phyloP scores from a whole-genome alignment of 2,888 invertebrate genomes.

The Punctoribates punctum region DNA sequence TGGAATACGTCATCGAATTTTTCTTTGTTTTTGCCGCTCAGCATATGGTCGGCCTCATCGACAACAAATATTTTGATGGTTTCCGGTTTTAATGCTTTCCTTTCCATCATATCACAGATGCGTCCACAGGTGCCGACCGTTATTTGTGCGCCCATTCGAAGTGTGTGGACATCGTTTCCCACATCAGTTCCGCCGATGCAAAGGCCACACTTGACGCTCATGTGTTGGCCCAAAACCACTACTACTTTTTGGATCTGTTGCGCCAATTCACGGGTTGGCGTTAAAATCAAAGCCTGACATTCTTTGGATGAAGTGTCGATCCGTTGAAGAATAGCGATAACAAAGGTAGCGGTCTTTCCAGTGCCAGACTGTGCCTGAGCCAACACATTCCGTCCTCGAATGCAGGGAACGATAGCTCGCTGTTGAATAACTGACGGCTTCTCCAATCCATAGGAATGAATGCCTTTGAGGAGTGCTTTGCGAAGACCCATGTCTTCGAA shows the following conservation, averaged over 20 bases:
- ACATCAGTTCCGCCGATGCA: constrained; percentile 99
- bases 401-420: constrained; percentile 90
- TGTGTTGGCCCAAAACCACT: constrained; percentile 93
- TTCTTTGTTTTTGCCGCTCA: too few relatives aligned
- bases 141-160: constrained; percentile 91
- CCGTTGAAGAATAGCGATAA: constrained; percentile 96
- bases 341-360: constrained; percentile 99
- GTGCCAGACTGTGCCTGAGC: constrained; percentile 99
- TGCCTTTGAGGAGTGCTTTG: too few relatives aligned
- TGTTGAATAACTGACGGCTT: constrained; percentile 99
- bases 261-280: constrained; percentile 83
- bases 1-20: too few relatives aligned
- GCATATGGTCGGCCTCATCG: too few relatives aligned
- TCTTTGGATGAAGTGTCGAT: constrained; percentile 83
- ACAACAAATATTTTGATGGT: too few relatives aligned
- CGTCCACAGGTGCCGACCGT: constrained; percentile 98
- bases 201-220: constrained; percentile 95
- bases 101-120: constrained; percentile 94
- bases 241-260: constrained; percentile 81
- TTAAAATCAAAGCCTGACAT: constrained; percentile 96
- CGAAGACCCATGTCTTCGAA: too few relatives aligned
- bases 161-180: constrained; percentile 88
- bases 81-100: constrained; percentile 58
- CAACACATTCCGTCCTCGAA: constrained; percentile 68
- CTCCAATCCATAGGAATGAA: constrained; percentile 72